These are phyloP conservation scores for Pelusios castaneus DNA, from an alignment of 2,113 vertebrate genomes.

Conservation along the genomic window DNA sequence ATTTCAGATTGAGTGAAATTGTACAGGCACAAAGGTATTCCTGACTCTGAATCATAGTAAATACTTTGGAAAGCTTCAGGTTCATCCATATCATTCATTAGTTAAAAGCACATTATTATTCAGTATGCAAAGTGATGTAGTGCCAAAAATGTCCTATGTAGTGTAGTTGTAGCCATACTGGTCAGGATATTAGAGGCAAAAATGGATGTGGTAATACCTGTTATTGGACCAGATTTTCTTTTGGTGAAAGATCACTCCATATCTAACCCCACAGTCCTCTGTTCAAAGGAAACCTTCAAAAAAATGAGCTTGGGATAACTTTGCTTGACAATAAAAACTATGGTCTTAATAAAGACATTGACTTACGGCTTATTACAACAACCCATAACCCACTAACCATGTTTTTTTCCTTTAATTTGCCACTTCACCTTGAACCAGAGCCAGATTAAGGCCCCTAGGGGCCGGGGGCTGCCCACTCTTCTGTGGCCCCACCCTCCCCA, in stretches of 20 bases:
- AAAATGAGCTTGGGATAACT: too few species aligned
- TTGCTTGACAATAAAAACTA: too few species aligned
- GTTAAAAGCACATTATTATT: constrained; percentile 39
- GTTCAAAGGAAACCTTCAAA: too few species aligned
- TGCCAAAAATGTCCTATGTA: constrained; percentile 41
- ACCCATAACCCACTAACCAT: too few species aligned
- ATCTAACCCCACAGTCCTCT: too few species aligned
- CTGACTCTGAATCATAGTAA: constrained; percentile 36
- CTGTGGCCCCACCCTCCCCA: too few species aligned
- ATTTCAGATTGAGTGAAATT: constrained; percentile 36
- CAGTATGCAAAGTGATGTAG: not conserved
- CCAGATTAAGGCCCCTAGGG: too few species aligned
- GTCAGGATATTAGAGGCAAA: not conserved
- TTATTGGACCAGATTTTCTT: not conserved
- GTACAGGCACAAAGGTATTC: not conserved
- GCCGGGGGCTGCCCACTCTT: too few species aligned
- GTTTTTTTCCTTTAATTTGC: too few species aligned
- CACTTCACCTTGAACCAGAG: too few species aligned
- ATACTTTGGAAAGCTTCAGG: constrained; percentile 36
- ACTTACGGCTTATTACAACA: too few species aligned
- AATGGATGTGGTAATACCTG: not conserved
- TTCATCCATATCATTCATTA: constrained; percentile 47
- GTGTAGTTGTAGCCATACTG: not conserved
- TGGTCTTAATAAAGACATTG: too few species aligned
- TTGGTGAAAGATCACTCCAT: not conserved